A percentile compares a stretch with the other conserved stretches of the same genome.
Conservation (phyloP, 2,113 vertebrate genomes). For the Agapornis roseicollis region DNA sequence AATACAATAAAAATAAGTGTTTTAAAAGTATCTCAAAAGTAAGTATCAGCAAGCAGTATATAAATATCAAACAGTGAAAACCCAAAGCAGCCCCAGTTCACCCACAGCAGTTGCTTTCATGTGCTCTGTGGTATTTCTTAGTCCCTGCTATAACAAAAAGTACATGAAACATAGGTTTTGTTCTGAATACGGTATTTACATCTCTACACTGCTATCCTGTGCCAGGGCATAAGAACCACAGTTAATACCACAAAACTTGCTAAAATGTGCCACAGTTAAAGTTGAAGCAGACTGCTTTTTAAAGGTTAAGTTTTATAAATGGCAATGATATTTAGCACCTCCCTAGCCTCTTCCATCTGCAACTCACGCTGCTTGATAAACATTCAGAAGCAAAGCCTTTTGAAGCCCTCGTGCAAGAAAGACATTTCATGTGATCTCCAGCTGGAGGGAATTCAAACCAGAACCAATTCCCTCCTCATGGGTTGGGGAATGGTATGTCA, state of each 20-base stretch:
- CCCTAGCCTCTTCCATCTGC: slow-evolving; percentile 55
- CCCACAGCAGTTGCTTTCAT: background rate
- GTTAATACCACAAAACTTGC: background rate
- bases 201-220: background rate
- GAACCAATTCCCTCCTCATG: background rate
- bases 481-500: background rate
- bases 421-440: background rate
- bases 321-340: slow-evolving; percentile 54
- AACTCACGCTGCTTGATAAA: slow-evolving; percentile 16
- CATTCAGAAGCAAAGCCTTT: background rate
- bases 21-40: background rate
- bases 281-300: slow-evolving; percentile 38
- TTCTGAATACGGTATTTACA: background rate
- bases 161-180: background rate
- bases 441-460: background rate
- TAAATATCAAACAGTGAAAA: background rate
- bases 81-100: background rate
- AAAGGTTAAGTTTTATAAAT: slow-evolving; percentile 58
- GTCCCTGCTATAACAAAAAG: background rate
- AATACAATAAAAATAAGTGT: background rate
- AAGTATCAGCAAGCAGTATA: background rate
- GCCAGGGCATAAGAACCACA: background rate
- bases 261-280: background rate
- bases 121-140: background rate
- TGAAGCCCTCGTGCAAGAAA: background rate